These are phyloP conservation scores for Gulo gulo DNA, from an alignment of 2,113 vertebrate species.

Conservation along the genomic window DNA sequence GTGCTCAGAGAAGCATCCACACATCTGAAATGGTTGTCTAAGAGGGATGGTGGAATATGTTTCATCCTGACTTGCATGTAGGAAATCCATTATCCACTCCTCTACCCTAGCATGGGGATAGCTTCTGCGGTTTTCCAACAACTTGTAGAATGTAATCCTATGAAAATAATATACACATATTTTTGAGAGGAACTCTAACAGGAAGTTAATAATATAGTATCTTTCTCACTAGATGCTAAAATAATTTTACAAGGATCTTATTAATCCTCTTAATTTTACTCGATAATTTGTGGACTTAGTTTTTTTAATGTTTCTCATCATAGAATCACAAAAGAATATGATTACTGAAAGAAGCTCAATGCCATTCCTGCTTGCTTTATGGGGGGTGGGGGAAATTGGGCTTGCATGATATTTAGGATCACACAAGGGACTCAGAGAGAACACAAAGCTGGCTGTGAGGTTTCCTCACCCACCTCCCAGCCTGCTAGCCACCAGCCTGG, in stretches of 20 bases:
- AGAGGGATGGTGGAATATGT: background rate
- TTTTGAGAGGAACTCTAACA: background rate
- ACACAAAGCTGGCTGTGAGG: background rate
- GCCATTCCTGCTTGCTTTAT: background rate
- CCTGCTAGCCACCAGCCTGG: background rate
- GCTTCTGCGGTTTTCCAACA: background rate
- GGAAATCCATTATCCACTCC: background rate
- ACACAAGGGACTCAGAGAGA: background rate
- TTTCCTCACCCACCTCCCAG: background rate
- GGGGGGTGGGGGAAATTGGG: background rate
- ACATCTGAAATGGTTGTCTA: background rate
- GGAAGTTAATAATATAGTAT: background rate
- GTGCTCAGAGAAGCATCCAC: background rate
- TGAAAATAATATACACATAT: background rate
- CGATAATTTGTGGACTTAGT: background rate
- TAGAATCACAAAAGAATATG: background rate
- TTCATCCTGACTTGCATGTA: background rate
- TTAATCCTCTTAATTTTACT: background rate
- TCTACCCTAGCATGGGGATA: background rate
- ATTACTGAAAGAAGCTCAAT: background rate
- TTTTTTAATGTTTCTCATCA: slow-evolving; percentile 3
- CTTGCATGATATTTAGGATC: background rate
- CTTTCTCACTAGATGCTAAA: background rate
- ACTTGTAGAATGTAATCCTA: background rate
- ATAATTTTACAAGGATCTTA: background rate